A percentile compares a stretch with the other conserved stretches of the same genome.
Conservation (phyloP, 2,797 vertebrate species). For the Hypotaenidia okinawae region DNA sequence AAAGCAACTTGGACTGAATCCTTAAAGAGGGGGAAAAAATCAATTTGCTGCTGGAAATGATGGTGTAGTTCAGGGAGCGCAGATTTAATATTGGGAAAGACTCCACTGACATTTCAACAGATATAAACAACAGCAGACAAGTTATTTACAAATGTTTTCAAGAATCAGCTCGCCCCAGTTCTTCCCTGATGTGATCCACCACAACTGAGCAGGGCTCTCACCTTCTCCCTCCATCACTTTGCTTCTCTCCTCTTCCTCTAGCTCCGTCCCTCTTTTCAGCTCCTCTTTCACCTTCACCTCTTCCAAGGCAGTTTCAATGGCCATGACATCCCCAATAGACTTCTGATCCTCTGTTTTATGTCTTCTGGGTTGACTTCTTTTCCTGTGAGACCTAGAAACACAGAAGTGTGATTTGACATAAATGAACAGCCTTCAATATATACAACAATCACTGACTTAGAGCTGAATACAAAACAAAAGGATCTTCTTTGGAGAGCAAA, state of each 20-base stretch:
- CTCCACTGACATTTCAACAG: not conserved
- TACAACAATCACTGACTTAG: not conserved
- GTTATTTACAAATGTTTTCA: constrained; percentile 1
- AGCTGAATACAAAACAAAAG: constrained; percentile 4
- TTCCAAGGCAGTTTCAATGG: constrained; percentile 80
- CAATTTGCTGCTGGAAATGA: constrained; percentile 11
- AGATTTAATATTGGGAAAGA: not conserved
- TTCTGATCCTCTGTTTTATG: constrained; percentile 93
- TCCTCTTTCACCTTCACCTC: constrained; percentile 82
- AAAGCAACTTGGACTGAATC: constrained; percentile 1
- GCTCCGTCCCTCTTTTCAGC: constrained; percentile 33
- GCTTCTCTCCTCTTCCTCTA: constrained; percentile 79
- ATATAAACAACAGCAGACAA: constrained; percentile 24
- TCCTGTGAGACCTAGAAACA: constrained; percentile 86
- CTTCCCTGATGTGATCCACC: not conserved
- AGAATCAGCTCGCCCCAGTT: not conserved
- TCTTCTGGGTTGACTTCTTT: constrained; percentile 88
- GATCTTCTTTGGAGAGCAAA: constrained; percentile 26
- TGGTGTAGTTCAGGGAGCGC: not conserved
- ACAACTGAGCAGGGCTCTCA: constrained; percentile 56
- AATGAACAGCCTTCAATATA: not conserved
- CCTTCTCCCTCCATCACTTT: constrained; percentile 78
- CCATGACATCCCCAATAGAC: constrained; percentile 84
- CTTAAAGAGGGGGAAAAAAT: constrained; percentile 20
- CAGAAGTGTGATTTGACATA: not conserved